Percentiles rank a stretch among this genome's conserved stretches.
These are phyloP conservation scores for Xiphorhynchus erythropygius DNA, from an alignment of 2,797 vertebrate genomes.

Conservation along the genomic window DNA sequence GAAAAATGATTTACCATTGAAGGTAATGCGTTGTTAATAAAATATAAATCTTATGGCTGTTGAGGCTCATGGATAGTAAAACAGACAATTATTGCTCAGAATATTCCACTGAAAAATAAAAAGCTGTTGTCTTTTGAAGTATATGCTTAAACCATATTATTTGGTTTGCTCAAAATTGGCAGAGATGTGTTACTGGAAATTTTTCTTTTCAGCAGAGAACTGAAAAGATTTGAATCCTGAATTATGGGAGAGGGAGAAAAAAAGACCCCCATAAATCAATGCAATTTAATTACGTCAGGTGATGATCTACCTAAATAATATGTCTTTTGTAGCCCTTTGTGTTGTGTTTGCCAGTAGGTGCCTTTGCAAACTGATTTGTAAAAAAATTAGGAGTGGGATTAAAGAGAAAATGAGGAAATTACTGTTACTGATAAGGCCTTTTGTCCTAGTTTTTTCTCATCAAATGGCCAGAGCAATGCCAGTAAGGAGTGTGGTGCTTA, in stretches of 20 bases:
- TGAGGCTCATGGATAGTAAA: not conserved
- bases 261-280: not conserved
- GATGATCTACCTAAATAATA: not conserved
- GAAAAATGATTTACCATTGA: not conserved
- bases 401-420: not conserved
- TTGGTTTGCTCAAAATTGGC: not conserved
- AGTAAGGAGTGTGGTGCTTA: not conserved
- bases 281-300: not conserved
- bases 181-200: not conserved
- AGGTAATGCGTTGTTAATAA: constrained; percentile 42
- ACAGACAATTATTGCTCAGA: constrained; percentile 8
- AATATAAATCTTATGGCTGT: constrained; percentile 31
- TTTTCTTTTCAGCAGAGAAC: not conserved
- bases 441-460: not conserved
- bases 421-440: not conserved
- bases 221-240: not conserved
- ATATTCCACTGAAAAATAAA: not conserved
- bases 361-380: not conserved
- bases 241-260: not conserved
- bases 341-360: not conserved
- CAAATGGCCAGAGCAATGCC: not conserved
- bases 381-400: not conserved
- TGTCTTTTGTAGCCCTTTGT: not conserved
- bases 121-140: not conserved
- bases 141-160: not conserved